Conservation (phyloP, 2,113 vertebrate species). For the Aleadryas rufinucha region DNA sequence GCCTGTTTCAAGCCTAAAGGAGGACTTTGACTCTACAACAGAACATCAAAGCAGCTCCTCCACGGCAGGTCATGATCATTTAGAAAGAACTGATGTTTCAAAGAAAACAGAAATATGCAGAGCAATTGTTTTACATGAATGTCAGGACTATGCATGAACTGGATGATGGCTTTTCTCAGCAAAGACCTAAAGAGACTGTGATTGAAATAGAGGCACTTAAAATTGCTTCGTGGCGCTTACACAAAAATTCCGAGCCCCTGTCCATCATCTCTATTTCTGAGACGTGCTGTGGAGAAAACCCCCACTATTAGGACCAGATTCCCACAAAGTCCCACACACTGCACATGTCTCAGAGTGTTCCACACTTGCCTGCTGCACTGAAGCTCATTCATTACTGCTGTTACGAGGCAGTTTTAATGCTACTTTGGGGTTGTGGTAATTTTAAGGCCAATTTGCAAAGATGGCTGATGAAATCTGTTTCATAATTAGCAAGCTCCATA, state of each 20-base stretch:
- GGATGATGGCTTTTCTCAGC: neutral
- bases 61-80: neutral
- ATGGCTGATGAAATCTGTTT: slow-evolving; percentile 32
- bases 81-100: neutral
- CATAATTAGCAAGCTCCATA: slow-evolving; percentile 13
- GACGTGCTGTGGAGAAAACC: neutral
- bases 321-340: neutral
- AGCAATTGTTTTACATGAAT: neutral
- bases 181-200: neutral
- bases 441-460: slow-evolving; percentile 31
- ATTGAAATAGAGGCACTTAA: neutral
- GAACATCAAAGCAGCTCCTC: neutral
- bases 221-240: neutral
- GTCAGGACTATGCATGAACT: neutral
- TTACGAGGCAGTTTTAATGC: slow-evolving; percentile 37
- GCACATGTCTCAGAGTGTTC: neutral
- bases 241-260: neutral
- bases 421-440: slow-evolving; percentile 15
- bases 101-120: neutral
- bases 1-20: neutral
- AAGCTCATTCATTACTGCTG: neutral
- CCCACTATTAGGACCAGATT: neutral
- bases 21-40: neutral
- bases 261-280: neutral
- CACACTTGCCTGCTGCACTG: neutral